phyloP scores from a whole-genome alignment of 2,113 vertebrate species.

The Hypanus sabinus region DNA sequence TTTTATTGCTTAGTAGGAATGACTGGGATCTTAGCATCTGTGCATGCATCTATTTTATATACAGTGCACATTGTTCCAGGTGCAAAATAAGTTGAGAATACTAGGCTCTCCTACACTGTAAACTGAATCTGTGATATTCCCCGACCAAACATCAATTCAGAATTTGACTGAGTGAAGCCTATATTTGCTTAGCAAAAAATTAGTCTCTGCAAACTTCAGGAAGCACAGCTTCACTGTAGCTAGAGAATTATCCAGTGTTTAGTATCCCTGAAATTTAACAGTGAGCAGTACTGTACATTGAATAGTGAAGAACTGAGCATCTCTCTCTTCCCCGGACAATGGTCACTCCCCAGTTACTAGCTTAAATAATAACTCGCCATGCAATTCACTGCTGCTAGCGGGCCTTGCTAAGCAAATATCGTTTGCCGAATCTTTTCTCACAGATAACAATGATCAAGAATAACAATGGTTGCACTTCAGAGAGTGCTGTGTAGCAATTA shows the following conservation, averaged over 20 bases:
- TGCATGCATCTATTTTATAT: background rate
- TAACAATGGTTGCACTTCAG: no score
- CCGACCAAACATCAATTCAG: background rate
- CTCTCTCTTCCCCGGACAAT: background rate
- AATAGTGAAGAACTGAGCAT: background rate
- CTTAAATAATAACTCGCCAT: background rate
- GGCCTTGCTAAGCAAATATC: background rate
- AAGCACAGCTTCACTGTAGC: background rate
- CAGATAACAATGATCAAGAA: background rate
- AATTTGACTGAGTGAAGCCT: background rate
- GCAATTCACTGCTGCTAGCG: background rate
- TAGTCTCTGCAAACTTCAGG: background rate
- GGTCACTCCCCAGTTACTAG: background rate
- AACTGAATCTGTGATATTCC: background rate
- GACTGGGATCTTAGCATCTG: background rate
- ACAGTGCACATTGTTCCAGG: background rate
- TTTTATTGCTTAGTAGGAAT: background rate
- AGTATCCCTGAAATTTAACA: background rate
- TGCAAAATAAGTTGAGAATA: background rate
- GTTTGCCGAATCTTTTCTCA: background rate
- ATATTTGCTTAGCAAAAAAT: background rate
- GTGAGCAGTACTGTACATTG: background rate
- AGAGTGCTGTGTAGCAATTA: no score
- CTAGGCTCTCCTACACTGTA: background rate
- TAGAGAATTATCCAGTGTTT: background rate